phyloP scores from a whole-genome alignment of 1,140 invertebrate species.

The Musca vetustissima region DNA sequence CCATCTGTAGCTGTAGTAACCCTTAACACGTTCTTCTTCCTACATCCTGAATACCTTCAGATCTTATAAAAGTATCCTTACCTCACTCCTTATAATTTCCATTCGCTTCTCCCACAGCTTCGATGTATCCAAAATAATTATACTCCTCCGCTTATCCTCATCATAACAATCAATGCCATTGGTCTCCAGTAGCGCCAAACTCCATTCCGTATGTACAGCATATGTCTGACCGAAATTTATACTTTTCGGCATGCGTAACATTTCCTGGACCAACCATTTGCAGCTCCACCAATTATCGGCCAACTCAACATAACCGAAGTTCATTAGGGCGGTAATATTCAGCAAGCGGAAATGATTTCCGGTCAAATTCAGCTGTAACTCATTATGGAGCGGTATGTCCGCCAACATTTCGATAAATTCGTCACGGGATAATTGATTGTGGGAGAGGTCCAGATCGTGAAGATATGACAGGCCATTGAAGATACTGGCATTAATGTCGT shows the following conservation, averaged over 20 bases:
- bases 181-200: conserved; percentile 32
- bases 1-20: no score
- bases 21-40: no score
- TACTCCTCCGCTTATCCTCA: conserved; percentile 37
- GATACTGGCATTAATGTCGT: conserved; percentile 21
- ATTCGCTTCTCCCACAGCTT: conserved; percentile 8
- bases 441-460: conserved; percentile 35
- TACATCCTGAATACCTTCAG: no score
- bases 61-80: conserved; percentile 28
- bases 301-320: conserved; percentile 39
- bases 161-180: conserved; percentile 47
- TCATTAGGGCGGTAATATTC: conserved; percentile 34
- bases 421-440: conserved; percentile 37
- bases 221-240: conserved; percentile 42
- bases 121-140: conserved; percentile 40
- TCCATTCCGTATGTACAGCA: conserved; percentile 33
- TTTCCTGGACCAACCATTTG: conserved; percentile 40
- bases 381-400: conserved; percentile 32
- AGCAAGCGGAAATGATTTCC: conserved; percentile 41
- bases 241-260: conserved; percentile 30
- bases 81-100: conserved; percentile 27
- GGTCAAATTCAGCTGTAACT: conserved; percentile 41
- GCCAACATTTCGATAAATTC: conserved; percentile 40
- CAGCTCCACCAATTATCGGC: conserved; percentile 47
- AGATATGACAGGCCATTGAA: conserved; percentile 36